Evolutionary conservation across 2,797 vertebrate genomes (phyloP), one percentile per base, ranked within the genome.

Genomic region (Calcarius lapponicus): DNA sequence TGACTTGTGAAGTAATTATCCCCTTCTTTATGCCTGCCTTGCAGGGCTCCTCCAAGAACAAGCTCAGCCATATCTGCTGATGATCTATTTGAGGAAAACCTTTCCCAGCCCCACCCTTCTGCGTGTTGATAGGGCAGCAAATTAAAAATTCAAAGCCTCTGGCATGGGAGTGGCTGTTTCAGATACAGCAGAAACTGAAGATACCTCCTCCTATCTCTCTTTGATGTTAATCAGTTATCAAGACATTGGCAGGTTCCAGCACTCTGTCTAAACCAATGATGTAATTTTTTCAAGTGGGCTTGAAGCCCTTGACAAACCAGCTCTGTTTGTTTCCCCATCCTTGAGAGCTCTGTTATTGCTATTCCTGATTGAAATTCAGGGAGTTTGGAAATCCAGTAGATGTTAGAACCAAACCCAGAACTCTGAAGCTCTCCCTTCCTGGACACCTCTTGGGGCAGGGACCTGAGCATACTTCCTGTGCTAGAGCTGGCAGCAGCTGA

Each of bases 101-200:
- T 89, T 94, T 80, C 91, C 72, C 81, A 89, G 74, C 76, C 43
- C 65, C 91, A 80, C 84, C 81, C 75, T 90, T 62, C 75, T 80
- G 84, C 48, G 28, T 91, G 83, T 36, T 48, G 64, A 83, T 69
- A 85, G 54, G 43, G 18, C 65, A 89, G 43, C 34, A 87, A 94
- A 95, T 92, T 86, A 92, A 92, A 92, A 94, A 92, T 48, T 88
- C 50, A 64, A 86, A 88, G 91, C 87, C 95, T 91, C 76, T 81
- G 84, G 86, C 84, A 50, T 5, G 78, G 75, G 65, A 9, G 38
- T 80, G 79, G 50, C 56, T 80, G 61, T 47, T 92, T 78, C 67
- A 95, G 29, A 74, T 75, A 48, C 10, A 82, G 72, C 31, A 90
- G 79, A 93, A 94, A 73, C 54, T 84, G 80, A 86, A 58, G 65